Evolutionary conservation across 2,888 invertebrate species (phyloP).

Genomic region (Patella ulyssiponensis): DNA sequence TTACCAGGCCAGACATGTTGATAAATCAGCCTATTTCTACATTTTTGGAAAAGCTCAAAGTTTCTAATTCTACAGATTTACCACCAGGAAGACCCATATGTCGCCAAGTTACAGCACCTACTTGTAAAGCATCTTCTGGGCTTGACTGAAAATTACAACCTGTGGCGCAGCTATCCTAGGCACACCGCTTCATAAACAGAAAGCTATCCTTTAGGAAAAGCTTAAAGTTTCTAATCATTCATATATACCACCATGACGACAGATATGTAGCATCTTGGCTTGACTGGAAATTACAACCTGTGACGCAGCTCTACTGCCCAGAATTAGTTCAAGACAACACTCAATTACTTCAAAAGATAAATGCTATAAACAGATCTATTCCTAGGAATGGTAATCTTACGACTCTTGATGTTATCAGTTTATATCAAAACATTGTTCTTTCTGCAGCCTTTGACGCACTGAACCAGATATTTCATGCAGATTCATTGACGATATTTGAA

Average conservation of each 20-base stretch:
- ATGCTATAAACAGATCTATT: neutral
- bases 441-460: neutral
- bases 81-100: constrained; percentile 6
- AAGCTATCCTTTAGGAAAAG: neutral
- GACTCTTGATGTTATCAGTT: neutral
- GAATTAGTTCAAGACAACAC: neutral
- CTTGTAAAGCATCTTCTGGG: neutral
- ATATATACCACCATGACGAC: neutral
- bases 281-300: neutral
- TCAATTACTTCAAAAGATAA: neutral
- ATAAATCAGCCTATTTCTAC: constrained; percentile 6
- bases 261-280: neutral
- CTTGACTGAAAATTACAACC: neutral
- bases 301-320: too few species aligned
- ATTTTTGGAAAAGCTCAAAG: neutral
- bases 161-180: neutral
- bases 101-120: neutral
- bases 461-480: too few species aligned
- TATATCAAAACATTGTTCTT: neutral
- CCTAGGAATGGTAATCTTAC: neutral
- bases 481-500: too few species aligned
- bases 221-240: neutral
- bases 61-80: neutral
- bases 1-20: neutral
- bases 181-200: neutral